Conservation (phyloP, 2,888 invertebrate species). For the Pimpla rufipes region DNA sequence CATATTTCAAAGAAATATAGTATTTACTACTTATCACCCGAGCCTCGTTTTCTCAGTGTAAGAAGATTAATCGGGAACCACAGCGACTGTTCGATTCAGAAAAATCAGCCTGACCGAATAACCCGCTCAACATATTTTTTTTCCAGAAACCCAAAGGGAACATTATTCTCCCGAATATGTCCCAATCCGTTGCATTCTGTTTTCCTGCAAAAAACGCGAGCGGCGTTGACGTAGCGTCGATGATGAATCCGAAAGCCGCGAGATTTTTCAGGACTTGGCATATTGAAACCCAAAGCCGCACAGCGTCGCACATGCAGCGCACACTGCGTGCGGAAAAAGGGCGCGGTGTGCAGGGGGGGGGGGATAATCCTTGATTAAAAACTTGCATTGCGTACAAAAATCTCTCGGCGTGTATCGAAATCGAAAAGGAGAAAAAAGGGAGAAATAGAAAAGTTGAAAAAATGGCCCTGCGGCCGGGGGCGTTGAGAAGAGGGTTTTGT, state of each 20-base stretch:
- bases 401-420: slow-evolving; percentile 13
- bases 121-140: too few relatives aligned
- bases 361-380: slow-evolving; percentile 83
- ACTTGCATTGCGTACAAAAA: slow-evolving; percentile 71
- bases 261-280: slow-evolving; percentile 60
- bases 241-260: slow-evolving; percentile 46
- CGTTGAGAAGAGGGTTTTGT: too few relatives aligned
- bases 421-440: background rate
- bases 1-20: too few relatives aligned
- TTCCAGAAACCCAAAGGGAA: too few relatives aligned
- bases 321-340: background rate
- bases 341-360: slow-evolving; percentile 17
- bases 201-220: background rate
- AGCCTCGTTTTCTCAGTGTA: too few relatives aligned
- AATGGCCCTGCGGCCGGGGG: background rate
- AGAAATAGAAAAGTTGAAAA: slow-evolving; percentile 15
- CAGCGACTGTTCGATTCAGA: too few relatives aligned
- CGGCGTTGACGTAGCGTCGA: slow-evolving; percentile 10
- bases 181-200: too few relatives aligned
- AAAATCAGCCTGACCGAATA: too few relatives aligned
- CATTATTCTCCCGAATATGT: too few relatives aligned
- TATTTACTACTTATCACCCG: too few relatives aligned
- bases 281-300: slow-evolving; percentile 59
- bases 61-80: too few relatives aligned
- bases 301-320: background rate